Percentiles rank a stretch among this genome's conserved stretches.
Evolutionary conservation across 1,140 invertebrate genomes (phyloP).

Genomic region (Macrostomum lignano): DNA sequence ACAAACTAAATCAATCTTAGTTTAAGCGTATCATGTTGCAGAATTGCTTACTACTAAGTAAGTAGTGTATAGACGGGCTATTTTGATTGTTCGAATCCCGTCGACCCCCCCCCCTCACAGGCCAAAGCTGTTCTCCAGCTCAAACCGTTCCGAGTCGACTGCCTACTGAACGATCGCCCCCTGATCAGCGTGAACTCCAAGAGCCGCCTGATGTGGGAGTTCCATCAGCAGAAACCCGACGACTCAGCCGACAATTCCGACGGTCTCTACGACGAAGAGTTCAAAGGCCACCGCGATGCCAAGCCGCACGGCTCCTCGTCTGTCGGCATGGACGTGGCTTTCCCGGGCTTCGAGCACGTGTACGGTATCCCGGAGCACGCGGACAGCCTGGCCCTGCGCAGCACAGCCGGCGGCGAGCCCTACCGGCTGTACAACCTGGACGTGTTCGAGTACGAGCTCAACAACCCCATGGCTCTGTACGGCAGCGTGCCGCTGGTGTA

Average conservation of each 20-base stretch:
- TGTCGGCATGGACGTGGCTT: slow-evolving; percentile 69
- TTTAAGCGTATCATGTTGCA: too few relatives aligned
- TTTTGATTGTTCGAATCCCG: too few relatives aligned
- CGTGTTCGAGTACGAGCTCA: slow-evolving; percentile 88
- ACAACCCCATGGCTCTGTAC: slow-evolving; percentile 79
- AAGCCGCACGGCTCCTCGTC: slow-evolving; percentile 34
- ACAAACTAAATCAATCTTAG: too few relatives aligned
- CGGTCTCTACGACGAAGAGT: not conserved
- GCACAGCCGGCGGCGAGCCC: slow-evolving; percentile 37
- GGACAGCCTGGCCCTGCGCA: slow-evolving; percentile 49
- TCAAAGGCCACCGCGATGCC: slow-evolving; percentile 3
- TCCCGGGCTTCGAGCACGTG: slow-evolving; percentile 57
- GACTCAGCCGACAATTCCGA: not conserved
- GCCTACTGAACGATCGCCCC: not conserved
- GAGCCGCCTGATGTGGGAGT: not conserved
- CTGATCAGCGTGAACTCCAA: slow-evolving; percentile 1
- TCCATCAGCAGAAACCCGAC: not conserved
- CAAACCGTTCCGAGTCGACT: not conserved
- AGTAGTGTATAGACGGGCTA: too few relatives aligned
- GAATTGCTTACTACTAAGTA: too few relatives aligned
- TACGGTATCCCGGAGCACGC: slow-evolving; percentile 95
- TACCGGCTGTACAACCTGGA: slow-evolving; percentile 89
- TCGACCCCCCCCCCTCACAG: too few relatives aligned
- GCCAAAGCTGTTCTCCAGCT: not conserved
- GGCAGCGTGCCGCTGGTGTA: slow-evolving; percentile 70